Base-by-base conservation (phyloP, 2,888 invertebrate genomes). In the Patella pellucida region DNA sequence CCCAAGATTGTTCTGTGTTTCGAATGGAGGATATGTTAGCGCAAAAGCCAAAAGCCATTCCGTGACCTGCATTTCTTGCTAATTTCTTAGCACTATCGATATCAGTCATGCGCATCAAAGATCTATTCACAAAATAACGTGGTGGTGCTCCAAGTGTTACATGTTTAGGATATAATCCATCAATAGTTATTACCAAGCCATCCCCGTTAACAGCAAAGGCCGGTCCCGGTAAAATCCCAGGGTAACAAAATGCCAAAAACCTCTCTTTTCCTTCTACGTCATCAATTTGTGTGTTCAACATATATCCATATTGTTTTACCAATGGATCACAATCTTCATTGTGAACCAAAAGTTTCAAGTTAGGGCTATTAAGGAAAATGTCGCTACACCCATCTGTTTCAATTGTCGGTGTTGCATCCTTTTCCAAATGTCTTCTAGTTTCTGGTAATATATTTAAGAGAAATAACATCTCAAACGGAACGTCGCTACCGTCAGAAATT, bases 401-500 rank as follows among this genome's bases (percentile, higher is more conserved):
- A 16, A 54, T 31, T 50, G 31, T 31, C 3, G 31, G 69, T 27
- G 19, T 27, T 15, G 7, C 15, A 14, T 16, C 31, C 9, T 23
- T 23, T 41, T 70, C 51, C 19, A 69, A 23, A 52, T 68, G 68
- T 15, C 51, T 56, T 23, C 67, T 52, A n/a, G 41, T 72, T 50
- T 77, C 77, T 41, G 52, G 41, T 50, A 68, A 41, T 41, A 74
- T 71, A n/a, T 74, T 72, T 19, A 71, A 67, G 11, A 74, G 23
- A 50, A 77, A 77, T 23, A 77, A 50, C 27, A 52, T 71, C 52
- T 77, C 77, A 77, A 77, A 77, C 4, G 69, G n/a, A 2, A 77
- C 23, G 19, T 74, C 77, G 9, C 71, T 67, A 9, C 77, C 77
- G 11, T 68, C 50, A 3, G 77, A 74, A 19, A 70, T 71, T 14